Base-by-base conservation (phyloP, 2,888 invertebrate species). In the Eristalis intricaria region DNA sequence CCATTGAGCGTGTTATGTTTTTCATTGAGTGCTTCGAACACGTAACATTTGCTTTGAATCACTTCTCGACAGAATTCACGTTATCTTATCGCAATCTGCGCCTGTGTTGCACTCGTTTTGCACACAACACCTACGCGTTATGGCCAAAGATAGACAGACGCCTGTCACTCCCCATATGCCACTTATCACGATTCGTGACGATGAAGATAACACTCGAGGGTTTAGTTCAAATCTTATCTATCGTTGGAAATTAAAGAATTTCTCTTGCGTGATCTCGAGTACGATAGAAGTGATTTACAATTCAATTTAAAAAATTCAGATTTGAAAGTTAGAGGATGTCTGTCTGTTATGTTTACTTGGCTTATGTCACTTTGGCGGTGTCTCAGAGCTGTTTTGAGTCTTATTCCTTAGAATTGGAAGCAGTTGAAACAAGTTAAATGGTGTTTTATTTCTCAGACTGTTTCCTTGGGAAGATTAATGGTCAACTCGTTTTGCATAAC, bases 71-170 rank as follows among this genome's bases (percentile, higher is more conserved):
- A 15, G 5, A n/a, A 43, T 38, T 22, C 8, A 10, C 1, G 38
- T 69, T 70, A 71, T 64, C 64, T 78, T 71, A 71, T 78, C 70
- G 32, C 22, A 50, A 19, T 50, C 8, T 29, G 23, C 2, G 19
- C 4, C 11, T 38, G 50, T 69, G 58, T 75, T 38, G 32, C 22
- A 23, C 7, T 32, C 2, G 32, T 71, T 78, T 78, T 78, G 78
- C 78, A 64, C 78, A 70, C 69, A 70, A 77, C 77, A 70, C 77
- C 23, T 50, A 61, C 50, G 8, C 19, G n/a, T 19, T 50, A n/a
- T 19, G 50, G n/a, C 19, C 5, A 19, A 19, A 19, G 50, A 2
- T 19, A 50, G 19, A 50, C 8, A 1, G 50, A 19, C 8, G 50
- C 19, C 50, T 50, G n/a, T 43, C 15, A 7, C 50, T 8, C 8